These are phyloP conservation scores for Vultur gryphus DNA, from an alignment of 2,797 vertebrate species.

Conservation along the genomic window DNA sequence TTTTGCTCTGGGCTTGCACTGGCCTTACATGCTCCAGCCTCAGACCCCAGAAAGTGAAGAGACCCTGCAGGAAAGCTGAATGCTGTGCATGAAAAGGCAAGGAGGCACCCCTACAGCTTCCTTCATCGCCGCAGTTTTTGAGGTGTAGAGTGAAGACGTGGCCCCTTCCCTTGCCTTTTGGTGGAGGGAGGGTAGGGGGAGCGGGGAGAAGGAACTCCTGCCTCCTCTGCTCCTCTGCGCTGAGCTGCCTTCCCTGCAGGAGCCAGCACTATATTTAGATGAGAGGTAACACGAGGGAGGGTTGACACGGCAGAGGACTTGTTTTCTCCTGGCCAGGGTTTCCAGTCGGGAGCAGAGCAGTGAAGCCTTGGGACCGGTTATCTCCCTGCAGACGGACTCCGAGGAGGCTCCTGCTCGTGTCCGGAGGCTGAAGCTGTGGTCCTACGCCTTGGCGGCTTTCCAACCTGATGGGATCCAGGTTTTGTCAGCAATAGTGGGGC, in stretches of 20 bases:
- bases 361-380: neutral
- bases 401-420: neutral
- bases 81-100: too few relatives aligned
- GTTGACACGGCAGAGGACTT: neutral
- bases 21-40: neutral
- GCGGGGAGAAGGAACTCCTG: neutral
- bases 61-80: neutral
- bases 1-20: neutral
- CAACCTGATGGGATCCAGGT: neutral
- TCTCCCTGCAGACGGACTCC: fast-evolving
- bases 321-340: neutral
- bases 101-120: neutral
- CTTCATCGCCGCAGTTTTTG: neutral
- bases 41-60: neutral
- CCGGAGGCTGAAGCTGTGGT: neutral
- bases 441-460: fast-evolving
- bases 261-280: neutral
- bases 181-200: neutral
- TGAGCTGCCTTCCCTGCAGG: neutral
- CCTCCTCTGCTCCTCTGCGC: neutral
- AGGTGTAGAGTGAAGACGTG: neutral
- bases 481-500: neutral
- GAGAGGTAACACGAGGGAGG: neutral
- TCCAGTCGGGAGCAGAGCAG: neutral
- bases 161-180: neutral